Evolutionary conservation across 2,113 vertebrate genomes (phyloP).

Genomic region (Sceloporus tristichus): DNA sequence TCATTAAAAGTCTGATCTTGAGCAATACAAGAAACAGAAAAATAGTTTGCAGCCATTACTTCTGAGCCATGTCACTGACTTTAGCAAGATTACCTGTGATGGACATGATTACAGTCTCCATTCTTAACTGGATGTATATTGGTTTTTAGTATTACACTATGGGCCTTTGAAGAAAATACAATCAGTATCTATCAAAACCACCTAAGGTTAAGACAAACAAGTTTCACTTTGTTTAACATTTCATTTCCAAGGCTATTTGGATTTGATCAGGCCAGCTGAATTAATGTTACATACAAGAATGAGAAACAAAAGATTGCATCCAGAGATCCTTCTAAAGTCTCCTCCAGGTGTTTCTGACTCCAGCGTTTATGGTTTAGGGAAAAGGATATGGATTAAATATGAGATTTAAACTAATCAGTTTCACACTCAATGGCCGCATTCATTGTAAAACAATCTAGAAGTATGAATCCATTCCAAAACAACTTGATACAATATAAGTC

Average conservation of each 20-base stretch:
- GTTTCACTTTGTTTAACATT: background rate
- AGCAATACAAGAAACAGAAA: background rate
- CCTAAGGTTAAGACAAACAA: background rate
- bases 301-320: background rate
- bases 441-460: background rate
- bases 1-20: background rate
- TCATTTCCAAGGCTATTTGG: conserved; percentile 1
- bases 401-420: conserved; percentile 9
- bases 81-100: conserved; percentile 14
- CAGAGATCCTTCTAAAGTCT: background rate
- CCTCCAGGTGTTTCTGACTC: background rate
- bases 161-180: background rate
- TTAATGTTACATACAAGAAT: background rate
- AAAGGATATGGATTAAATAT: conserved; percentile 32
- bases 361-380: background rate
- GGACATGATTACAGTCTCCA: background rate
- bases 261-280: background rate
- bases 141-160: background rate
- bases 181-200: background rate
- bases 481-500: conserved; percentile 5
- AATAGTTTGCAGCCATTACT: background rate
- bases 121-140: background rate
- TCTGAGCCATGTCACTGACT: conserved; percentile 18
- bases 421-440: background rate
- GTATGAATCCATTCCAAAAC: conserved; percentile 4